Percentiles rank a stretch among this genome's conserved stretches.
Evolutionary conservation across 2,113 vertebrate genomes (phyloP).

Genomic region (Leuciscus idus): DNA sequence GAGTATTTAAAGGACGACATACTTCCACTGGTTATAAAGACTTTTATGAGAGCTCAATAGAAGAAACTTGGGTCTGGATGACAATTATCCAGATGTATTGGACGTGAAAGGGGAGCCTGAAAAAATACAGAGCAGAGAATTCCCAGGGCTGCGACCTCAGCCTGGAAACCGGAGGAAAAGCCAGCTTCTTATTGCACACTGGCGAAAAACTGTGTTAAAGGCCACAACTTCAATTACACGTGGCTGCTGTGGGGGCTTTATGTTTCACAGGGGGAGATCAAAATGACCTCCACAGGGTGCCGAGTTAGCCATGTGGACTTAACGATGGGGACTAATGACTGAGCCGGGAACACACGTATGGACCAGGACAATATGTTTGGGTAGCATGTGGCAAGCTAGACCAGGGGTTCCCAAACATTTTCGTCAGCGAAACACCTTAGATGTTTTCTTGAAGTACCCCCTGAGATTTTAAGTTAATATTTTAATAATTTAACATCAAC

Average conservation of each 20-base stretch:
- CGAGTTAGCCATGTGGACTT: constrained; percentile 53
- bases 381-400: neutral
- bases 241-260: constrained; percentile 49
- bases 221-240: constrained; percentile 47
- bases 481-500: neutral
- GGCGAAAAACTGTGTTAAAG: constrained; percentile 51
- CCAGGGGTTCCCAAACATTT: neutral
- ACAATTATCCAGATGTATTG: constrained; percentile 65
- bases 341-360: neutral
- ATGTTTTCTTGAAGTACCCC: too few relatives aligned
- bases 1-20: constrained; percentile 60
- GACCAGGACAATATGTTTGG: constrained; percentile 21
- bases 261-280: constrained; percentile 57
- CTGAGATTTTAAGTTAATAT: neutral
- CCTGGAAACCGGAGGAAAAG: constrained; percentile 23
- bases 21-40: constrained; percentile 68
- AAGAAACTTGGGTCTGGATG: constrained; percentile 56
- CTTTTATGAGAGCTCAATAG: constrained; percentile 66
- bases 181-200: constrained; percentile 19
- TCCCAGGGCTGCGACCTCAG: constrained; percentile 44
- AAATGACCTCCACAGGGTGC: constrained; percentile 42
- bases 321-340: constrained; percentile 3
- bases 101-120: constrained; percentile 50
- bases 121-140: constrained; percentile 50
- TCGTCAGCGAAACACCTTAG: neutral